Percentiles rank a stretch among this genome's conserved stretches.
Evolutionary conservation across 1,140 invertebrate species (phyloP).

Genomic region (Brachionus sp.): DNA sequence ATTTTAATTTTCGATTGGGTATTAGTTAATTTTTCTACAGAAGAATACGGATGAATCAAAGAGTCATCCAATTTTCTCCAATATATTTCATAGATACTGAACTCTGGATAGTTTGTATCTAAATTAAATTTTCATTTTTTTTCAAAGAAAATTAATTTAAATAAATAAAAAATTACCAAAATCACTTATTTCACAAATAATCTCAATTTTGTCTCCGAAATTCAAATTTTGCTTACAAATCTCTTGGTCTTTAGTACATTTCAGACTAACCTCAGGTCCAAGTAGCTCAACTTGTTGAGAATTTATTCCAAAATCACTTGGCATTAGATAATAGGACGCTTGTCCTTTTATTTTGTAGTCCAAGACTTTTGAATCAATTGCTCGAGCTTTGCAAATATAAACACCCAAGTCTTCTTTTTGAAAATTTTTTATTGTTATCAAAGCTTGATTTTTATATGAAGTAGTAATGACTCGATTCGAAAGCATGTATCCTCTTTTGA

Average conservation of each 20-base stretch:
- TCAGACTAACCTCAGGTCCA: conserved; percentile 6
- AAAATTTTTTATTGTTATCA: neutral
- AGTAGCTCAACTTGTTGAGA: neutral
- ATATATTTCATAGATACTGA: neutral
- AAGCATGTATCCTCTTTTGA: neutral
- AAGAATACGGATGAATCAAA: neutral
- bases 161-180: conserved; percentile 9
- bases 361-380: conserved; percentile 11
- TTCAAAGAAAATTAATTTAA: neutral
- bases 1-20: conserved; percentile 3
- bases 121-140: neutral
- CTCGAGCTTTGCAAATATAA: neutral
- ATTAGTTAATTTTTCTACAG: neutral
- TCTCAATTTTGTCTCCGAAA: neutral
- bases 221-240: neutral
- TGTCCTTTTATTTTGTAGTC: conserved; percentile 18
- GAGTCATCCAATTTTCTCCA: neutral
- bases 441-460: neutral
- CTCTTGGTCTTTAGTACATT: neutral
- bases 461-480: neutral
- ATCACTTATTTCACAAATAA: neutral
- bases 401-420: conserved; percentile 31
- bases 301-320: conserved; percentile 8
- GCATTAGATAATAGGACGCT: conserved; percentile 2
- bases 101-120: conserved; percentile 16